Percentiles rank a stretch among this genome's conserved stretches.
phyloP scores from a whole-genome alignment of 2,113 vertebrate species.

The Tupaia tana region DNA sequence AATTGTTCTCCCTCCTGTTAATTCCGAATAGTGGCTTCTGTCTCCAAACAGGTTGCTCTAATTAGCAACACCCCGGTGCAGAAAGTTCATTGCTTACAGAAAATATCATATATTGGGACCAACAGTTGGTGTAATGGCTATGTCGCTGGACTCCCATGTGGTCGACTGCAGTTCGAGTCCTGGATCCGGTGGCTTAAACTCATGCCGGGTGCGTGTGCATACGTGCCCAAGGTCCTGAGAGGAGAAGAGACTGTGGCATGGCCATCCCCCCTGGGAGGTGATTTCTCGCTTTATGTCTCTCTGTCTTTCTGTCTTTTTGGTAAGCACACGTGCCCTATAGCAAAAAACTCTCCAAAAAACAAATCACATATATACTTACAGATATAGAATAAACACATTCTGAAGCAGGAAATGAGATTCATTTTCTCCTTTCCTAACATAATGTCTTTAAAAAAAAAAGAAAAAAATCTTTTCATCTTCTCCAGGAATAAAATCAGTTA shows the following conservation, averaged over 20 bases:
- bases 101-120: neutral
- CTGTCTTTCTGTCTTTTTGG: no score
- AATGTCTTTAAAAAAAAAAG: neutral
- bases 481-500: conserved; percentile 45
- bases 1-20: conserved; percentile 34
- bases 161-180: no score
- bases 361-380: neutral
- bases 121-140: no score
- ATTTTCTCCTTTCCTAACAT: conserved; percentile 20
- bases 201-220: no score
- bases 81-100: conserved; percentile 1
- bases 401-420: conserved; percentile 6
- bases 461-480: conserved; percentile 1
- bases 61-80: conserved; percentile 23
- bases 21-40: conserved; percentile 49
- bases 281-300: no score
- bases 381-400: conserved; percentile 40
- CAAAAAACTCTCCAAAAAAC: no score
- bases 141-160: no score
- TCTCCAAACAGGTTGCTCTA: conserved; percentile 45
- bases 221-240: no score
- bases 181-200: no score
- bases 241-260: no score
- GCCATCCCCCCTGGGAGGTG: no score
- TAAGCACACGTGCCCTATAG: no score